Base-by-base conservation (phyloP, 2,797 vertebrate genomes). In the Okamejei kenojei region DNA sequence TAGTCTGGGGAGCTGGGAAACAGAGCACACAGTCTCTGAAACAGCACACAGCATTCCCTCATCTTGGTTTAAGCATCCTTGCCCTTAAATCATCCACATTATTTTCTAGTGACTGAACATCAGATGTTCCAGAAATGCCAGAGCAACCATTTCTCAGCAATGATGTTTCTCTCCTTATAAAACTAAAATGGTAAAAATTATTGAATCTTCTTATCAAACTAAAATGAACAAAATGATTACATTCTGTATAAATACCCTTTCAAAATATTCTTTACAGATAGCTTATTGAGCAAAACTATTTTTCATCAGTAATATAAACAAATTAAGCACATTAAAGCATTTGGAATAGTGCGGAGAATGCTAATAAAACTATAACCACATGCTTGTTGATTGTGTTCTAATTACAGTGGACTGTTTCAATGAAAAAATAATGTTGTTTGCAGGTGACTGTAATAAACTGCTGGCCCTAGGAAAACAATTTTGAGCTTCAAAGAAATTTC, bases 401-500 rank as follows among this genome's bases (percentile, higher is more conserved):
- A 88, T 88, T 88, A 88, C 84, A 88, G 63, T 68, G 63, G 84
- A 17, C 63, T 88, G 71, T n/a, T 92, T 76, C 90, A 76, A 19
- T 76, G 74, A 74, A 76, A 92, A 88, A 76, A 76, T 76, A 92
- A 76, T 76, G 90, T 91, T 91, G 68, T 58, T 92, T 76, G 38
- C 90, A 92, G 90, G 90, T 92, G 90, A 76, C 90, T 92, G 61
- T 68, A 73, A 74, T 92, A 76, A 76, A 73, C 90, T 58, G 90
- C 38, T 76, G 73, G 71, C 65, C 63, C 35, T 13, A 91, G 88
- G 88, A 91, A 91, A 91, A 91, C 90, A 92, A 92, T 76, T 90
- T 76, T 54, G 23, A 92, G 90, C 90, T 92, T 92, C 90, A 92
- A 92, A 92, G 71, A 23, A 92, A 92, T 92, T 76, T 92, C 38